phyloP scores from a whole-genome alignment of 2,888 invertebrate genomes.

The Ornithoptera alexandrae region DNA sequence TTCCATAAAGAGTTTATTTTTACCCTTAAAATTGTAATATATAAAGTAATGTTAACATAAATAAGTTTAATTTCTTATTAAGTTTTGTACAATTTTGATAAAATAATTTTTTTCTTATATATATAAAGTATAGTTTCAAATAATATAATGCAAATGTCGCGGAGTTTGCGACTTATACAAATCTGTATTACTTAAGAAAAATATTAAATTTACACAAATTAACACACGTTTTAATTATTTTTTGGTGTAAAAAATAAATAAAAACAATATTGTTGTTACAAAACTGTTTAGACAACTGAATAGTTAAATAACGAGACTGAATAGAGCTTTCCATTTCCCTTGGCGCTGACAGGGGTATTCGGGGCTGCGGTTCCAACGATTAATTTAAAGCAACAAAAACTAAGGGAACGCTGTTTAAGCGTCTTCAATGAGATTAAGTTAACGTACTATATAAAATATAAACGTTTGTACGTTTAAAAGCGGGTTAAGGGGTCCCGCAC shows the following conservation, averaged over 20 bases:
- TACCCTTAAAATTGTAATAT: too few species aligned
- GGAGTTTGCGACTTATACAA: too few species aligned
- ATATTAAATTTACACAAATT: neutral
- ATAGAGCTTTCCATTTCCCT: conserved; percentile 6
- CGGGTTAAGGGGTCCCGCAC: too few species aligned
- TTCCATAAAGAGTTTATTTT: too few species aligned
- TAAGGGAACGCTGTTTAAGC: conserved; percentile 9
- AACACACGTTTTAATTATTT: neutral
- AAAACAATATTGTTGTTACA: neutral
- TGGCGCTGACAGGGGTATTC: conserved; percentile 4
- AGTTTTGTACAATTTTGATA: too few species aligned
- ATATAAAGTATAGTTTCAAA: too few species aligned
- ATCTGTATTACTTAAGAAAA: neutral
- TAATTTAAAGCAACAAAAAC: conserved; percentile 19
- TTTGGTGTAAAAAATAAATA: neutral
- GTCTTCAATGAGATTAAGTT: conserved; percentile 22
- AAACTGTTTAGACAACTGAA: neutral
- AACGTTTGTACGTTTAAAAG: too few species aligned
- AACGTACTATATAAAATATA: neutral
- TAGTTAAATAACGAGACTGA: conserved; percentile 3
- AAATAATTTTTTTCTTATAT: too few species aligned
- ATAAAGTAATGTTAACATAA: too few species aligned
- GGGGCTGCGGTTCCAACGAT: conserved; percentile 5
- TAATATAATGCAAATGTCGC: too few species aligned
- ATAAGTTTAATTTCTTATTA: too few species aligned